Evolutionary conservation across 2,113 vertebrate genomes (phyloP).

Genomic region (Malaclemys terrapin): DNA sequence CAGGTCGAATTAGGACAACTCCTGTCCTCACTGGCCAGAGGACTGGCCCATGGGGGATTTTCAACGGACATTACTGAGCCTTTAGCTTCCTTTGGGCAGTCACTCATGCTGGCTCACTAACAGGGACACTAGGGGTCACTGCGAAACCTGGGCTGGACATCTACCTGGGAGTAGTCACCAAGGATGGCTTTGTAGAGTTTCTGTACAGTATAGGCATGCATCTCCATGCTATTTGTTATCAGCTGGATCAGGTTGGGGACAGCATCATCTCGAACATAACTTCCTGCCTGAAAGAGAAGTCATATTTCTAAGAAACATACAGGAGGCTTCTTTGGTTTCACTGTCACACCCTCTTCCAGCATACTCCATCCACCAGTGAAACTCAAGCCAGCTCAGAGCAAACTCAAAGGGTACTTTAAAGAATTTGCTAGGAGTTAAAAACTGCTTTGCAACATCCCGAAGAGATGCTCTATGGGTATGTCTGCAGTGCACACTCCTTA

Average conservation of each 20-base stretch:
- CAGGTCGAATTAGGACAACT: neutral
- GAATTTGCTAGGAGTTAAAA: neutral
- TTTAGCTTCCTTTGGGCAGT: neutral
- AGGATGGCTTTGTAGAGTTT: constrained; percentile 98
- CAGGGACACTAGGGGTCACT: neutral
- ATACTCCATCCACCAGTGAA: neutral
- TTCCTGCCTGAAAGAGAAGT: constrained; percentile 90
- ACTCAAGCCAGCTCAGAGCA: neutral
- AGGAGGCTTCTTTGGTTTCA: neutral
- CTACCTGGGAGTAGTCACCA: constrained; percentile 98
- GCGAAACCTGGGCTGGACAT: neutral
- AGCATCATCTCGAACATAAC: constrained; percentile 97
- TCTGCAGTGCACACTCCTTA: neutral
- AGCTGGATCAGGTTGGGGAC: constrained; percentile 99
- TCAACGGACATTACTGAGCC: neutral
- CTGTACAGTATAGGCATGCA: constrained; percentile 99
- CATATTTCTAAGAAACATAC: neutral
- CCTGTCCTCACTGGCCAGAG: neutral
- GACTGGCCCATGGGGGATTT: neutral
- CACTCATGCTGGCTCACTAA: neutral
- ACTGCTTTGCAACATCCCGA: neutral
- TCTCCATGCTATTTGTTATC: constrained; percentile 99
- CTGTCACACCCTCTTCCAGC: neutral
- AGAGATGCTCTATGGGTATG: neutral
- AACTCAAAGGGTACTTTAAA: neutral